phyloP scores from a whole-genome alignment of 1,140 invertebrate species.

The Diabrotica undecimpunctata region DNA sequence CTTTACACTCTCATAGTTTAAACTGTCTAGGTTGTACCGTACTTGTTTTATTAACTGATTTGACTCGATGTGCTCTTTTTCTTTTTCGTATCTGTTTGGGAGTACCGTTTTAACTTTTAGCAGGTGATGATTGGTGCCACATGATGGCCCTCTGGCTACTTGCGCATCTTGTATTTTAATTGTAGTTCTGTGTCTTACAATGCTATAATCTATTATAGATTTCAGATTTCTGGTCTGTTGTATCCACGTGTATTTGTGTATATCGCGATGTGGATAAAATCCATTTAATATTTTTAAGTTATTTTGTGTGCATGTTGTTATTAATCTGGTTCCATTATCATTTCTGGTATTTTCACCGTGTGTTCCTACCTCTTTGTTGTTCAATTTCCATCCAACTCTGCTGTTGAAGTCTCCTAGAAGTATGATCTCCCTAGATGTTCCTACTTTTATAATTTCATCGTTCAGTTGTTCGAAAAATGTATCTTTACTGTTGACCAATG shows the following conservation, averaged over 20 bases:
- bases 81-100: too few relatives aligned
- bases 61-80: too few relatives aligned
- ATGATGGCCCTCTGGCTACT: constrained; percentile 12
- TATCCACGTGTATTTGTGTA: constrained; percentile 23
- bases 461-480: background rate
- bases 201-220: constrained; percentile 26
- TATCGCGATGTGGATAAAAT: constrained; percentile 4
- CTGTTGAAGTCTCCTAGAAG: background rate
- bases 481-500: background rate
- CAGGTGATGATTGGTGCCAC: constrained; percentile 20
- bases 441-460: background rate
- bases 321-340: constrained; percentile 17
- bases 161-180: constrained; percentile 13
- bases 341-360: constrained; percentile 9
- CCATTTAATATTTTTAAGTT: constrained; percentile 17
- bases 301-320: constrained; percentile 8
- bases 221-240: constrained; percentile 18
- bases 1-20: too few relatives aligned
- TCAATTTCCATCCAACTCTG: background rate
- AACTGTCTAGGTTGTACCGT: too few relatives aligned
- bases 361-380: constrained; percentile 8
- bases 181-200: constrained; percentile 14
- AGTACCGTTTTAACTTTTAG: constrained; percentile 4
- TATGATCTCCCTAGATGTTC: background rate
- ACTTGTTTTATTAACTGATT: too few relatives aligned